Conservation (phyloP, 1,140 invertebrate species). For the Stenopsyche tienmushanensis region DNA sequence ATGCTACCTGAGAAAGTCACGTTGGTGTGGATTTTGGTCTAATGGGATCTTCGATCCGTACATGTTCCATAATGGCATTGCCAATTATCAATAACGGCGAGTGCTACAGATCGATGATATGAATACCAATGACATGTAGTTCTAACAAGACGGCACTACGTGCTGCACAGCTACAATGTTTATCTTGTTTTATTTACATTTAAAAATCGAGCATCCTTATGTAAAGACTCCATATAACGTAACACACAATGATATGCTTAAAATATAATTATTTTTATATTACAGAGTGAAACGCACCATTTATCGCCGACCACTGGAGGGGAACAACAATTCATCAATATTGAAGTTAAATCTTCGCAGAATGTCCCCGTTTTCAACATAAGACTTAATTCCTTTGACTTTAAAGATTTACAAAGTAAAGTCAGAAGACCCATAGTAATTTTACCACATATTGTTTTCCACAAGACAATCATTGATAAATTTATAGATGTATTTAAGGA, state of each 20-base stretch:
- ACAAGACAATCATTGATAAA: slow-evolving; percentile 76
- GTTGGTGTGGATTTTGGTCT: no score
- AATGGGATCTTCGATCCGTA: no score
- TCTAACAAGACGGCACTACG: no score
- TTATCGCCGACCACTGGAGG: slow-evolving; percentile 62
- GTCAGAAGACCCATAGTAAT: slow-evolving; percentile 72
- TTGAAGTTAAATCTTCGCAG: slow-evolving; percentile 69
- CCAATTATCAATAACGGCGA: no score
- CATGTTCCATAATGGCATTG: no score
- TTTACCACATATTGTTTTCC: slow-evolving; percentile 74
- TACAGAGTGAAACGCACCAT: slow-evolving; percentile 70
- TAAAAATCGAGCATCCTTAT: no score
- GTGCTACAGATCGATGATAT: no score
- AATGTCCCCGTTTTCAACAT: slow-evolving; percentile 63
- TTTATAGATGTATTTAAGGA: slow-evolving; percentile 83
- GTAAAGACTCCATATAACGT: no score
- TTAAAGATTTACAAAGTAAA: slow-evolving; percentile 77
- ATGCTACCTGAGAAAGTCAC: no score
- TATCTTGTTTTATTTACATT: no score
- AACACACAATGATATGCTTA: slow-evolving; percentile 12
- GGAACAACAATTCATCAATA: slow-evolving; percentile 78
- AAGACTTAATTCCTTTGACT: slow-evolving; percentile 74
- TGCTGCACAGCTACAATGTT: no score
- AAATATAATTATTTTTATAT: slow-evolving; percentile 22
- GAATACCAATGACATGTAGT: no score